Percentiles rank a stretch among this genome's conserved stretches.
Evolutionary conservation across 2,888 invertebrate genomes (phyloP).

Genomic region (Drosophila mercatorum): DNA sequence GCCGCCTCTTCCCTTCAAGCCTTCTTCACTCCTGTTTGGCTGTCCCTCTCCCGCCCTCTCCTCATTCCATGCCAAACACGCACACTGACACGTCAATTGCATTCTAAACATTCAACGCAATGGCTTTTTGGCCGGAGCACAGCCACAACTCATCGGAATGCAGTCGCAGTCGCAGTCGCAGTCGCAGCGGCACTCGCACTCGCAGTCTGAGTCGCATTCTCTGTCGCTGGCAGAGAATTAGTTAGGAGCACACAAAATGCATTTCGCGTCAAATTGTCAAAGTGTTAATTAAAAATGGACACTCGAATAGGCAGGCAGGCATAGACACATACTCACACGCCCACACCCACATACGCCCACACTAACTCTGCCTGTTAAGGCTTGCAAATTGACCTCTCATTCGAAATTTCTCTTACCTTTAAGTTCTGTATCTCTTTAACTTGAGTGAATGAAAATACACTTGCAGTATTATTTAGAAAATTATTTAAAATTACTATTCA

Average conservation of each 20-base stretch:
- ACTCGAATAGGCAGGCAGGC: conserved; percentile 61
- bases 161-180: conserved; percentile 15
- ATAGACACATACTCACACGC: conserved; percentile 19
- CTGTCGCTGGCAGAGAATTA: conserved; percentile 23
- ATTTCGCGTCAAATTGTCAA: conserved; percentile 78
- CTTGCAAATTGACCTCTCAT: background rate
- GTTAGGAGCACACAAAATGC: conserved; percentile 63
- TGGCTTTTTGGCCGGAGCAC: conserved; percentile 33
- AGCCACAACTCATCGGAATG: conserved; percentile 47
- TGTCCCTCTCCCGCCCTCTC: background rate
- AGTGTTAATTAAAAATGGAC: conserved; percentile 82
- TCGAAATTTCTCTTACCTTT: background rate
- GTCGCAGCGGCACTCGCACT: conserved; percentile 5
- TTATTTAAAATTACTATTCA: background rate
- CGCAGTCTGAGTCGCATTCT: conserved; percentile 19
- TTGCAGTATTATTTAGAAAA: background rate
- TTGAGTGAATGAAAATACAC: background rate
- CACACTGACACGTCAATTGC: conserved; percentile 66
- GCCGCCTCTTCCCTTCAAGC: background rate
- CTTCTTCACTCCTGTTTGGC: background rate
- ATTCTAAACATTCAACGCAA: conserved; percentile 75
- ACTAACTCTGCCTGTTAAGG: background rate
- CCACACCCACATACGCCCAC: background rate
- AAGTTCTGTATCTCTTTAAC: background rate
- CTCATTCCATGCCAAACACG: conserved; percentile 9